These are phyloP conservation scores for Dreissena rostriformis DNA, from an alignment of 1,140 invertebrate species.

Conservation along the genomic window DNA sequence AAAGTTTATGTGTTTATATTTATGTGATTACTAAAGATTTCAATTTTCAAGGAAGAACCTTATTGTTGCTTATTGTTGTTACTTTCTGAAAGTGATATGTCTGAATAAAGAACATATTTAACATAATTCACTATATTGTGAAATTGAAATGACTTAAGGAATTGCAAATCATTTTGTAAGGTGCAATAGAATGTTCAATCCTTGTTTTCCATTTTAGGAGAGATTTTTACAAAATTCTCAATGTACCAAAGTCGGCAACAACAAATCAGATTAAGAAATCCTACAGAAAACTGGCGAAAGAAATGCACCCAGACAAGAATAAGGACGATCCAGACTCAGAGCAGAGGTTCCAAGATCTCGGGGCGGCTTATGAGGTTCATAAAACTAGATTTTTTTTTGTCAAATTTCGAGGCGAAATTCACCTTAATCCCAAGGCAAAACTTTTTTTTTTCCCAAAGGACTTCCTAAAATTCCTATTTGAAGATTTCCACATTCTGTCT, in stretches of 20 bases:
- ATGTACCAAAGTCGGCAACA: slow-evolving; percentile 91
- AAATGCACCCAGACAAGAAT: slow-evolving; percentile 99
- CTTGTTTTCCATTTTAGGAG: slow-evolving; percentile 84
- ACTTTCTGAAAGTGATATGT: not conserved
- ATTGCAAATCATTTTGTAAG: not conserved
- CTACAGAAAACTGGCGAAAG: slow-evolving; percentile 96
- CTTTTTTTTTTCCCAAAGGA: too few species aligned
- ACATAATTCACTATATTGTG: not conserved
- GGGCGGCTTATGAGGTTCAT: slow-evolving; percentile 95
- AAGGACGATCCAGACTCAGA: slow-evolving; percentile 95
- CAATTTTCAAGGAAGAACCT: not conserved
- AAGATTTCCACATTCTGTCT: too few species aligned
- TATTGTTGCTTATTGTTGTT: not conserved
- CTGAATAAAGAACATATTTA: not conserved
- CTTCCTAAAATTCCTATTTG: too few species aligned
- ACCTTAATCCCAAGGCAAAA: too few species aligned
- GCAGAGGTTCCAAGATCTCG: slow-evolving; percentile 97
- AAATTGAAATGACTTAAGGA: not conserved
- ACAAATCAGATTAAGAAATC: slow-evolving; percentile 99
- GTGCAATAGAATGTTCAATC: not conserved
- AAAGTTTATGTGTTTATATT: too few species aligned
- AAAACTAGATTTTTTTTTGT: too few species aligned
- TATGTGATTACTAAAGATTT: not conserved
- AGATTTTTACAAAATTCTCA: slow-evolving; percentile 98
- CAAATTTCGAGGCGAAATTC: too few species aligned